Base-by-base conservation (phyloP, 2,797 vertebrate genomes). In the Coluber constrictor region DNA sequence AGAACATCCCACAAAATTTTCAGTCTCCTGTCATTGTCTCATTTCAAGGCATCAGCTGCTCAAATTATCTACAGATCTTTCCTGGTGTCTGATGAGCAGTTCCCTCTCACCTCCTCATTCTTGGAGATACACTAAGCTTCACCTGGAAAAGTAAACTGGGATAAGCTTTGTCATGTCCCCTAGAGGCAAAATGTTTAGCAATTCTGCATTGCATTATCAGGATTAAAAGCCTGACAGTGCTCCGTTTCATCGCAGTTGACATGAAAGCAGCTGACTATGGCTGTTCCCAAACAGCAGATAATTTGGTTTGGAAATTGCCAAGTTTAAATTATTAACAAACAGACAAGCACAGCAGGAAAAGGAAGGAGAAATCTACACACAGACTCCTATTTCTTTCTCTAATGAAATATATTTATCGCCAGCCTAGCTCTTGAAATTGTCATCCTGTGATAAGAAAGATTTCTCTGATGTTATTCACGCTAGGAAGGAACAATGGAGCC, bases 241-340 rank as follows among this genome's bases (percentile, higher is more conserved):
- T 4, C 90, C 56, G 25, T 55, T 88, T 43, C 61, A 5, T 61
- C 7, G 11, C 47, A 55, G n/a, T 94, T 94, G 93, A 94, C 90
- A 93, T 55, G 83, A 51, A 88, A 83, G 79, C 12, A 79, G 25
- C 55, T 43, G 18, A 90, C 0, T 25, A 57, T 10, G 87, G 20
- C 60, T 92, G 51, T 95, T 95, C 25, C 93, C 93, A 93, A 86
- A 86, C 60, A 93, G 92, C 92, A 70, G 37, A 3, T 8, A 70
- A 94, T 96, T 95, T 93, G 83, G 51, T 91, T 96, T 94, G 56
- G 92, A 96, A 96, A 95, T 94, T 93, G 92, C 95, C 95, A 61
- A 94, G 70, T 92, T 95, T 96, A 95, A 96, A 95, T 96, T 96
- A 96, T 96, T 95, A 92, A 94, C 90, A 60, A 95, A 95, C 91